Evolutionary conservation across 2,113 vertebrate genomes (phyloP).

Genomic region (Mustela lutreola): DNA sequence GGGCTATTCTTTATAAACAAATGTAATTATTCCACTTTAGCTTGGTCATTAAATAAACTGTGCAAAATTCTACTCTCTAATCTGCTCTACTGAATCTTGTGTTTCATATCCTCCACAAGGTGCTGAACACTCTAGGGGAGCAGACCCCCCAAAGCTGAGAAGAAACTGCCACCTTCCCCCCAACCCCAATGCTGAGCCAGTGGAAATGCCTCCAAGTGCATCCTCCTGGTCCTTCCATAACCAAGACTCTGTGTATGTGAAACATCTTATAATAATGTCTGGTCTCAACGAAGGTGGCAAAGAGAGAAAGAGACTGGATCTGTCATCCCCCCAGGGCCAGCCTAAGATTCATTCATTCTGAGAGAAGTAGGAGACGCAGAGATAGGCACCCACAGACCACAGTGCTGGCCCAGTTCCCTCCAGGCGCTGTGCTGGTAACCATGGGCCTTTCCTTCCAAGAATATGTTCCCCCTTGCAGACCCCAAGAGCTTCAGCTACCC

Average conservation of each 20-base stretch:
- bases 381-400: not conserved
- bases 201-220: fast-evolving
- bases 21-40: not conserved
- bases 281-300: no score
- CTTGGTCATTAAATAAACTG: not conserved
- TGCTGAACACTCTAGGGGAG: not conserved
- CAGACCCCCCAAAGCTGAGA: not conserved
- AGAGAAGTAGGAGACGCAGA: not conserved
- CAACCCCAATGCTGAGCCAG: not conserved
- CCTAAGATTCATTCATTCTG: fast-evolving
- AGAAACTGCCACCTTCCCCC: not conserved
- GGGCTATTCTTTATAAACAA: not conserved
- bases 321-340: fast-evolving
- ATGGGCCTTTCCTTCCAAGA: fast-evolving
- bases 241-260: fast-evolving
- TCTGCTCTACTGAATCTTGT: not conserved
- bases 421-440: fast-evolving
- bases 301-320: no score
- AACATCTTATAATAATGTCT: not conserved
- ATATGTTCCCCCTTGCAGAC: fast-evolving
- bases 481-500: fast-evolving
- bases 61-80: not conserved
- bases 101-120: fast-evolving
- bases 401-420: not conserved
- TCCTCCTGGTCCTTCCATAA: not conserved